A percentile compares a stretch with the other conserved stretches of the same genome.
Evolutionary conservation across 2,888 invertebrate genomes (phyloP).

Genomic region (Euclidia mi): DNA sequence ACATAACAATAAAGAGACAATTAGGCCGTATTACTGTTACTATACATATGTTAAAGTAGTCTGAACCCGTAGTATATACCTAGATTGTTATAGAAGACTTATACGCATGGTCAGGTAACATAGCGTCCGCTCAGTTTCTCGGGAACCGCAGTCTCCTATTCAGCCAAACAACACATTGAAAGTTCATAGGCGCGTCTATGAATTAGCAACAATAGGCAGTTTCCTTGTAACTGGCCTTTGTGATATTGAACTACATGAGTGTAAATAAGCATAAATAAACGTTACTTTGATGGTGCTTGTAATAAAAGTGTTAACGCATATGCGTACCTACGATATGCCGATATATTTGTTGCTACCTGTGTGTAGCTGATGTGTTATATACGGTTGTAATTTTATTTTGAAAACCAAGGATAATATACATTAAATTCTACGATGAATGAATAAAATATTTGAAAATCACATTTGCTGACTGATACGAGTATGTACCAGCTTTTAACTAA

Average conservation of each 20-base stretch:
- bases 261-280: slow-evolving; percentile 51
- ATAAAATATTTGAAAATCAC: too few relatives aligned
- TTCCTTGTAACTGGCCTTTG: slow-evolving; percentile 85
- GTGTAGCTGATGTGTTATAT: too few relatives aligned
- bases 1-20: not conserved
- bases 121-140: slow-evolving; percentile 66
- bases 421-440: too few relatives aligned
- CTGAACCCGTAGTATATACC: slow-evolving; percentile 16
- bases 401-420: too few relatives aligned
- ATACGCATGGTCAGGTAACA: slow-evolving; percentile 37
- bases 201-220: slow-evolving; percentile 83
- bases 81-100: slow-evolving; percentile 30
- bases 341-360: slow-evolving; percentile 3
- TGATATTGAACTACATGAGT: slow-evolving; percentile 69
- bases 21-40: too few relatives aligned
- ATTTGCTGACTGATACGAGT: too few relatives aligned
- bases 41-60: too few relatives aligned
- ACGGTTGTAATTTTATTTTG: too few relatives aligned
- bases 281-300: slow-evolving; percentile 38
- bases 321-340: slow-evolving; percentile 7
- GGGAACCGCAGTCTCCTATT: slow-evolving; percentile 71
- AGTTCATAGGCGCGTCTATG: slow-evolving; percentile 74
- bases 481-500: too few relatives aligned
- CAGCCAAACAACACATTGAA: slow-evolving; percentile 78
- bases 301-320: slow-evolving; percentile 39